Evolutionary conservation across 2,797 vertebrate species (phyloP).

Genomic region (Notamacropus eugenii): DNA sequence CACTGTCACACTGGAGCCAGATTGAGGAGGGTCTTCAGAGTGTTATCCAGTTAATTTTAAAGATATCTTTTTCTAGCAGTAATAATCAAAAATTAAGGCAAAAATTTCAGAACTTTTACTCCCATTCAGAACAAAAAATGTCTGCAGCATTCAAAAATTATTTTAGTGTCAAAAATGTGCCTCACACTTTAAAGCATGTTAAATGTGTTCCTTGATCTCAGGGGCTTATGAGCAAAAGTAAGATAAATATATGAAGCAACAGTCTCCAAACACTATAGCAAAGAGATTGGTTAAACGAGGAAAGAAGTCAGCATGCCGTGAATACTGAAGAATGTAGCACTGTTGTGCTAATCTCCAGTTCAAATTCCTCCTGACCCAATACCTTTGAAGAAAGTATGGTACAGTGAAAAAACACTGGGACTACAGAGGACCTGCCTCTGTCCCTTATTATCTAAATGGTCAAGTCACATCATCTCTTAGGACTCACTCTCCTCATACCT

Average conservation of each 20-base stretch:
- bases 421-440: neutral
- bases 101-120: neutral
- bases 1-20: neutral
- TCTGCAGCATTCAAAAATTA: neutral
- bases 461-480: neutral
- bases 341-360: neutral
- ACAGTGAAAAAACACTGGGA: neutral
- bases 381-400: neutral
- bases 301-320: neutral
- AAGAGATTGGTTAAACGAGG: neutral
- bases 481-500: neutral
- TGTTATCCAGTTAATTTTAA: neutral
- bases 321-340: constrained; percentile 16
- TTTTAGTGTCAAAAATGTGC: neutral
- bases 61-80: neutral
- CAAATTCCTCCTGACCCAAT: neutral
- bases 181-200: constrained; percentile 11
- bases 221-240: constrained; percentile 13
- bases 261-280: neutral
- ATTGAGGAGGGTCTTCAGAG: neutral
- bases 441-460: neutral
- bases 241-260: neutral
- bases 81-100: neutral
- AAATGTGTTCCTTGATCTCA: neutral
- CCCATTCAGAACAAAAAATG: constrained; percentile 22